Evolutionary conservation across 92 coral and sea anemone species (phyloP), one percentile per base, ranked within the genome.

Genomic region (Ricordea florida): DNA sequence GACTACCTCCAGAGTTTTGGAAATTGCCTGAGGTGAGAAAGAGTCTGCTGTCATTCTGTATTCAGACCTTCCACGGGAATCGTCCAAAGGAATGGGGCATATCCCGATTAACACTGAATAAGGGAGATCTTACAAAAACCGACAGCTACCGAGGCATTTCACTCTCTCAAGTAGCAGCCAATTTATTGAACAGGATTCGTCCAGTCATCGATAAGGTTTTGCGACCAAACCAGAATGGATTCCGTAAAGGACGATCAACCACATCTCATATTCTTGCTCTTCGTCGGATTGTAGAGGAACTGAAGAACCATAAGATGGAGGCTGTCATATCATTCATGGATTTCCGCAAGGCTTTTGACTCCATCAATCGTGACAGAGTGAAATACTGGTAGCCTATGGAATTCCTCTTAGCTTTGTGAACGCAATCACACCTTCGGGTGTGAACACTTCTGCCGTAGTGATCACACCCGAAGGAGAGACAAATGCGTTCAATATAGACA

Each of bases 311-410:
- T 30, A 44, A 83, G 28, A 29, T 32, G 20, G 24, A 30, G 6
- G 74, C 70, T 9, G 67, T 78, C 8, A 20, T 69, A 0, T 20
- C 55, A 10, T 77, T 75, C 66, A 43, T 59, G 7, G 83, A 84
- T 16, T 75, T 84, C 62, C 28, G 36, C 18, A 84, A 84, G 48
- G 79, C 80, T 1, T 84, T 84, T 18, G 70, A 84, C 25, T 84
- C 85, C 49, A 69, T 84, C 15, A 49, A 69, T 24, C 55, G 90
- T 4, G 66, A 27, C 8, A 77, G 21, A 49, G 77, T 84, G 81
- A 33, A 51, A 69, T 84, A 20, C 80, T 84, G 3, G 26, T 21
- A 21, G 66, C 80, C 0, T 84, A 67, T 44, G 84, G 78, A 17
- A 84, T 76, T 21, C 79, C 84, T 2, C 48, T 31, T 3, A 24